Evolutionary conservation across 2,888 invertebrate genomes (phyloP), one percentile per base, ranked within the genome.

Genomic region (Cyrtodaria siliqua): DNA sequence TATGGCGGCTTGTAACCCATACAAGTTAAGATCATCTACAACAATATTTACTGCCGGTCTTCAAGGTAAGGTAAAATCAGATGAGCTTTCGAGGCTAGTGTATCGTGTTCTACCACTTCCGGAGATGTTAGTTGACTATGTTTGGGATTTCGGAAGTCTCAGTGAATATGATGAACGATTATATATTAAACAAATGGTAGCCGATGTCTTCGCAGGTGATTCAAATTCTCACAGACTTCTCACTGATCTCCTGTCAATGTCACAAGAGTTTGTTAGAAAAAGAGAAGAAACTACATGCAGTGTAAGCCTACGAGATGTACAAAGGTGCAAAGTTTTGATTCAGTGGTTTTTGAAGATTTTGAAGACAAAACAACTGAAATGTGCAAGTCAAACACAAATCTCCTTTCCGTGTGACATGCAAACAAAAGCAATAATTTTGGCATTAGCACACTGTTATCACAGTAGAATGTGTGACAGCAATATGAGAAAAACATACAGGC

Each of bases 1-100:
- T 4, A 59, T 87, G 42, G 85, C 79, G 20, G 86, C 86, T 3
- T 87, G 86, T 49, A 87, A 87, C 75, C 86, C 86, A 29, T 86
- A 86, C 47, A 76, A 76, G 33, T 42, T 82, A 8, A 56, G 86
- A 57, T 55, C 71, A 16, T 24, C 53, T 1, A 49, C 52, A 20
- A 50, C 69, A 1, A 77, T 86, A 38, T 53, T 56, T 18, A 82
- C 86, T 3, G 70, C 82, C 6, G 85, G 86, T 44, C 27, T 86
- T 6, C 60, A 79, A 16, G 77, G 57, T 0, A 84, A 85, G 47
- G 63, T 78, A 4, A 73, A 71, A 55, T 68, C 78, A 12, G 86
- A 86, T 60, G 78, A 79, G 18, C 57, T 82, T 4, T 86, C 85
- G 1, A 66, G 64, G 27, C 60, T 86, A 9, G 85, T 83, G 0